Base-by-base conservation (phyloP, 1,140 invertebrate genomes). In the Formica selysi region DNA sequence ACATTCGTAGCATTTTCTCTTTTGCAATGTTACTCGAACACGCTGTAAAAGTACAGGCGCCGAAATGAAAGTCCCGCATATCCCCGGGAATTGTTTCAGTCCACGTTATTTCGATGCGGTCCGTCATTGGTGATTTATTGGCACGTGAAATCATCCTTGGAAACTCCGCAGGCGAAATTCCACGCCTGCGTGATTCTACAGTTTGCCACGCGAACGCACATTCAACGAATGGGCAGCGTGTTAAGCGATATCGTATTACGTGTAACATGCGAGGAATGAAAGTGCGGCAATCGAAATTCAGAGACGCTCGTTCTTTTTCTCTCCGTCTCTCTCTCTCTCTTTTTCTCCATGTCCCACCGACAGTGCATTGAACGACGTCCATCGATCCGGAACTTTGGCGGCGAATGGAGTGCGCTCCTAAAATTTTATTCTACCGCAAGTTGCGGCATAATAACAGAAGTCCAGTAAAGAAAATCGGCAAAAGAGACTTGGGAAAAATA, bases 61-160 rank as follows among this genome's bases (percentile, higher is more conserved):
- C 22, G 54, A 36, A 61, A 83, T 74, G 68, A 83, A 83, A 83
- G 79, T 83, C 73, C 22, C 54, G n/a, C 68, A 36, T 67, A 54
- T 61, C 29, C 26, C 32, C 19, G 36, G 22, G 38, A 59, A 83
- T 74, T 74, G 79, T 83, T 81, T n/a, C 54, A 36, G 22, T 32
- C 16, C 11, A 13, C 38, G 79, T 83, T 83, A 83, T 62, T 83
- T 74, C 38, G 68, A 62, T 36, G 61, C 68, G 16, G 79, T 62
- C n/a, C 38, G 29, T 83, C 79, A 83, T 83, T 74, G 79, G 26
- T 41, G 38, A 83, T 83, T 83, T 83, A 83, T 73, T 83, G 79
- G 79, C 68, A 83, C 79, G 79, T 83, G 68, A 83, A 74, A 74
- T 74, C 57, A 74, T 73, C 19, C 54, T 74, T 59, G 38, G 57